Base-by-base conservation (phyloP, 2,888 invertebrate species). In the Hipparchia semele region DNA sequence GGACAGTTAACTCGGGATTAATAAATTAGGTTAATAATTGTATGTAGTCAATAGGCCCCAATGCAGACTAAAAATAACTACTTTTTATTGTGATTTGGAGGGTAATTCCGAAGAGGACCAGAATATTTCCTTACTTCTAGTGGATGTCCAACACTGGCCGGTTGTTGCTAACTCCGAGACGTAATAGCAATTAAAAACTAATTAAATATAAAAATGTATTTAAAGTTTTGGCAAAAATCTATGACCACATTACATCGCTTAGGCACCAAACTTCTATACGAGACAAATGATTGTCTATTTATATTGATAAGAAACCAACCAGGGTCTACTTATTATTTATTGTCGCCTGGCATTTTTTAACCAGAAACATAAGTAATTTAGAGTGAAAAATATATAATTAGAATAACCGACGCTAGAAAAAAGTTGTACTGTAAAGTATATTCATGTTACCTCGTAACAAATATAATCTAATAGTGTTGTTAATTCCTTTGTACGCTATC, bases 131-230 rank as follows among this genome's bases (percentile, higher is more conserved):
- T 91, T 92, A 91, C 82, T 84, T 82, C 92, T 92, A 94, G 86
- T 92, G 92, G 92, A 92, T 92, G 90, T 89, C 86, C 85, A 86
- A 86, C 85, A 90, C 89, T 92, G 93, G 93, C 93, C 91, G 92
- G 92, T 85, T 87, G 87, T 86, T 85, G 87, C 88, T 87, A 87
- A 86, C 81, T 85, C 51, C 84, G 83, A 86, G 86, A 90, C 87
- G 86, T 86, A 83, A 81, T 87, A 84, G 84, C 86, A 85, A 87
- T 86, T 84, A 84, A 83, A 85, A 85, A 80, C 82, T 86, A 85
- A 85, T 80, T 85, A 84, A 81, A 84, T 80, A 84, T 82, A 80
- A 79, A 81, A 79, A 77, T 78, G 78, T 79, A 78, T 60, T 60
- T 60, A 39, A 81, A 82, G 84, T 86, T 88, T 88, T 87, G 86